phyloP scores from a whole-genome alignment of 2,113 vertebrate genomes.

The Rhinoderma darwinii region DNA sequence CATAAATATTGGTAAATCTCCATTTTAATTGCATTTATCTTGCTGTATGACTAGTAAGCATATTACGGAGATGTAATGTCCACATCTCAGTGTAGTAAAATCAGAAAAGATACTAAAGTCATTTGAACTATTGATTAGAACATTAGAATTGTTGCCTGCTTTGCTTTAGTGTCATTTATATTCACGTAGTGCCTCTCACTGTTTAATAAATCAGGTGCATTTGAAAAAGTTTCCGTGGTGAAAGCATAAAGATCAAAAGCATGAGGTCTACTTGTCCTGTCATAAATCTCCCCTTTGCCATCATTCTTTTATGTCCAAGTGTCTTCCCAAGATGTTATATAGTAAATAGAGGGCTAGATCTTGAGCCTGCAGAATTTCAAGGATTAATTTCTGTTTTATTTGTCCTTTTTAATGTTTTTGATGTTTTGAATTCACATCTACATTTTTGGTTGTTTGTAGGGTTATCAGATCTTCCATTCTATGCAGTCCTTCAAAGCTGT shows the following conservation, averaged over 20 bases:
- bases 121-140: slow-evolving; percentile 39
- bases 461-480: neutral
- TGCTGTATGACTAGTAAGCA: slow-evolving; percentile 34
- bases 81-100: neutral
- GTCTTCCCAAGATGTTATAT: slow-evolving; percentile 7
- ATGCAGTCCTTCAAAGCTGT: neutral
- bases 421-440: neutral
- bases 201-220: slow-evolving; percentile 32
- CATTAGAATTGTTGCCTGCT: slow-evolving; percentile 25
- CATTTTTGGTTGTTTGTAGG: neutral
- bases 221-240: slow-evolving; percentile 31
- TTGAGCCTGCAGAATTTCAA: neutral
- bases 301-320: slow-evolving; percentile 20
- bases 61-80: slow-evolving; percentile 32
- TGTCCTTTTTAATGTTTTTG: neutral
- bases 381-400: neutral
- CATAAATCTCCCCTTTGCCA: slow-evolving; percentile 19
- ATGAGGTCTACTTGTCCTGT: neutral
- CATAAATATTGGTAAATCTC: slow-evolving; percentile 34
- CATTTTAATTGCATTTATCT: slow-evolving; percentile 51
- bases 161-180: neutral
- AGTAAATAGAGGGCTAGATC: neutral
- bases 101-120: slow-evolving; percentile 17
- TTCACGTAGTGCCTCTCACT: neutral
- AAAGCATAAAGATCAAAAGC: slow-evolving; percentile 14